phyloP scores from a whole-genome alignment of 2,888 invertebrate species.

The Clitarchus hookeri region DNA sequence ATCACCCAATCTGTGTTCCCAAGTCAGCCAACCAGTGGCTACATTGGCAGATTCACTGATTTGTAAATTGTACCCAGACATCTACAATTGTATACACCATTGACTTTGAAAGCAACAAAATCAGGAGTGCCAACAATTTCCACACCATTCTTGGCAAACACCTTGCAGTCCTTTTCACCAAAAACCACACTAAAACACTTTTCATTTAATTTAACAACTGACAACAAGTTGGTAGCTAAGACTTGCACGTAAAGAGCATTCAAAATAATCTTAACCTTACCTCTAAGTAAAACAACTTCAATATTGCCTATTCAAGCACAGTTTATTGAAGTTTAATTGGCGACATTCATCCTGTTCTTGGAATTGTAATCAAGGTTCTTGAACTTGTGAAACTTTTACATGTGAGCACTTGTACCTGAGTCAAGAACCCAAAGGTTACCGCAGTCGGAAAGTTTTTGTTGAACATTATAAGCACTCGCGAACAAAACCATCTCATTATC shows the following conservation, averaged over 20 bases:
- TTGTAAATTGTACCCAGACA: neutral
- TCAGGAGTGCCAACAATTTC: neutral
- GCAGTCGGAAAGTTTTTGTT: no score
- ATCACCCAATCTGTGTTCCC: neutral
- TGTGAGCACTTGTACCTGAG: no score
- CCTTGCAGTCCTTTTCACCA: no score
- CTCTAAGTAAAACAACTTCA: constrained; percentile 3
- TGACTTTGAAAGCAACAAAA: no score
- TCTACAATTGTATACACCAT: neutral
- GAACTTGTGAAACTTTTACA: no score
- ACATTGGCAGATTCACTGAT: neutral
- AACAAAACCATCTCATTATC: neutral
- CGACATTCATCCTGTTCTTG: neutral
- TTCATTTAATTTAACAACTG: neutral
- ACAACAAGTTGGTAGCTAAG: neutral
- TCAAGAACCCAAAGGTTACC: no score
- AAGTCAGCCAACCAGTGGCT: neutral
- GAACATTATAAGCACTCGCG: neutral
- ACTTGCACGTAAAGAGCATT: neutral
- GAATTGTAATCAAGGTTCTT: neutral
- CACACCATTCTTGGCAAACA: neutral
- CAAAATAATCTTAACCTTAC: neutral
- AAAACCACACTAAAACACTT: neutral
- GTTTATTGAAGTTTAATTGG: neutral
- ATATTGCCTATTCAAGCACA: neutral